Evolutionary conservation across 2,113 vertebrate genomes (phyloP).

Genomic region (Archilochus colubris): DNA sequence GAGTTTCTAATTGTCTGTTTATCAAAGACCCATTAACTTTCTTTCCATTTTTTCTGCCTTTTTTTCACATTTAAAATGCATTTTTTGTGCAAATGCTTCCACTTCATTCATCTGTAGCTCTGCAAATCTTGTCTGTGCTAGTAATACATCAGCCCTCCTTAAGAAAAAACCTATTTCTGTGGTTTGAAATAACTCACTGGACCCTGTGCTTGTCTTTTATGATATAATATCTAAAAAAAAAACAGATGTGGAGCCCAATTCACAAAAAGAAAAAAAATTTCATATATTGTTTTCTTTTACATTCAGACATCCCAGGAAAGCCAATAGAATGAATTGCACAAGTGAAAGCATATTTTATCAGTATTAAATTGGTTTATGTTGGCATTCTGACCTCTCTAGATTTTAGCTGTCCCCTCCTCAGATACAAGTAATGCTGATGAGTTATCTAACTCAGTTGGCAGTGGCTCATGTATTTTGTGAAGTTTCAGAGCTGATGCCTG

Average conservation of each 20-base stretch:
- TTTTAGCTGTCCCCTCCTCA: background rate
- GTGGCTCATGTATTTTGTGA: background rate
- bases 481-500: background rate
- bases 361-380: background rate
- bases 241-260: background rate
- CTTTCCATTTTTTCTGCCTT: background rate
- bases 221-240: background rate
- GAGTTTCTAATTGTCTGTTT: background rate
- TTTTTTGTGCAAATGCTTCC: background rate
- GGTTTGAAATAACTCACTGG: background rate
- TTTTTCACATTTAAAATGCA: background rate
- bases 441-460: background rate
- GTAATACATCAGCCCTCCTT: background rate
- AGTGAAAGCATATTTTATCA: background rate
- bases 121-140: background rate
- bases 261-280: background rate
- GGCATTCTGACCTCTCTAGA: background rate
- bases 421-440: background rate
- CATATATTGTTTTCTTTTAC: background rate
- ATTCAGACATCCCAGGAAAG: background rate
- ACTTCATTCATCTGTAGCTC: background rate
- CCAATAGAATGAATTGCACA: background rate
- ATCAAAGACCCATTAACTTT: background rate
- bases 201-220: background rate
- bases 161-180: background rate